Evolutionary conservation across 2,797 vertebrate genomes (phyloP).

Genomic region (Euthynnus affinis): DNA sequence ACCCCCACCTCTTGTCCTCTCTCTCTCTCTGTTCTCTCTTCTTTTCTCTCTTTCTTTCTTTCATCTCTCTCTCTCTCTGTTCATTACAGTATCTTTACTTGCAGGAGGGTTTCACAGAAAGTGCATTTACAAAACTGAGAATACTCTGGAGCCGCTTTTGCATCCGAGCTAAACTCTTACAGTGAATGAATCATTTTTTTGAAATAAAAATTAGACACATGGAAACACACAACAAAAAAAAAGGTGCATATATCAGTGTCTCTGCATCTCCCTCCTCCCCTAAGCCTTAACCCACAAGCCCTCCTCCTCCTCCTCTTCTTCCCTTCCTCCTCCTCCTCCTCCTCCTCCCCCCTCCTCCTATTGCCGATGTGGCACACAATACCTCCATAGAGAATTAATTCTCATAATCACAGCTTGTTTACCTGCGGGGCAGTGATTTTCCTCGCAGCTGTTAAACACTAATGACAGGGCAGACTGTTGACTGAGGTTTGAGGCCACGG

Average conservation of each 20-base stretch:
- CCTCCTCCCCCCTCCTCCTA: conserved; percentile 48
- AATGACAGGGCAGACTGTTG: conserved; percentile 29
- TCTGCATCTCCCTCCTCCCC: conserved; percentile 26
- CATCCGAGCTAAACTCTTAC: background rate
- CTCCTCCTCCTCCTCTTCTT: conserved; percentile 12
- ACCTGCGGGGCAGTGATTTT: conserved; percentile 48
- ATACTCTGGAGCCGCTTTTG: background rate
- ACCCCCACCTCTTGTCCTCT: conserved; percentile 40
- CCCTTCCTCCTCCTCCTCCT: conserved; percentile 28
- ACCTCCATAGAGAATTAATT: conserved; percentile 61
- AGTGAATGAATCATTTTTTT: background rate
- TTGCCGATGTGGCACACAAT: conserved; percentile 96
- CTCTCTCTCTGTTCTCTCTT: background rate
- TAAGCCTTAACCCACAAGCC: conserved; percentile 12
- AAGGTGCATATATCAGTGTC: background rate
- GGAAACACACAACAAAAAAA: background rate
- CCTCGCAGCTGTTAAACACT: conserved; percentile 13
- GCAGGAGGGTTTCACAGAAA: background rate
- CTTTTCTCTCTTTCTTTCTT: background rate
- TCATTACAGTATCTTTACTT: background rate
- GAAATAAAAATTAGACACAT: no score
- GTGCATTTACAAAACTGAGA: background rate
- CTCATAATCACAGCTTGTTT: conserved; percentile 45
- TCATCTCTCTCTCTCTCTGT: conserved; percentile 18
- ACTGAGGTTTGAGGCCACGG: background rate